Conservation (phyloP, 1,140 invertebrate genomes). For the Stenopsyche tienmushanensis region DNA sequence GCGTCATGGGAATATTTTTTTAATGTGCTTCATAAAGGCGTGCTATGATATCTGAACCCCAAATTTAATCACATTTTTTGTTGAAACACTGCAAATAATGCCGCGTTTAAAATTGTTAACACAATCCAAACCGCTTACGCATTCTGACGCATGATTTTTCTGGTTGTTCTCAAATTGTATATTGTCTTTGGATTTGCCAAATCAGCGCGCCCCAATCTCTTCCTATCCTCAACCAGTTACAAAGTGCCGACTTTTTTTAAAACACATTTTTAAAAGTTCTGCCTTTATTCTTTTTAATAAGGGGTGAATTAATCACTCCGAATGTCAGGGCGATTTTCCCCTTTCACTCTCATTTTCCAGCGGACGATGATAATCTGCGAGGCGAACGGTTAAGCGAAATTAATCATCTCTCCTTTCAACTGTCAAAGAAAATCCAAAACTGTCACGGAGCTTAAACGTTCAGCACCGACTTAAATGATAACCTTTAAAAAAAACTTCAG, state of each 20-base stretch:
- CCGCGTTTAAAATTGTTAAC: too few species aligned
- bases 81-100: too few species aligned
- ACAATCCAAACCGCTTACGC: too few species aligned
- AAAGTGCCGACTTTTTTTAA: background rate
- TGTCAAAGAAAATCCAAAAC: constrained; percentile 36
- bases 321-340: constrained; percentile 25
- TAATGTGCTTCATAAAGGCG: too few species aligned
- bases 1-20: too few species aligned
- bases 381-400: constrained; percentile 38
- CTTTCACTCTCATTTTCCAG: constrained; percentile 19
- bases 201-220: background rate
- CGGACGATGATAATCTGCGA: constrained; percentile 27
- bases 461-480: constrained; percentile 34
- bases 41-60: too few species aligned
- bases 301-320: constrained; percentile 22
- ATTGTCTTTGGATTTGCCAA: too few species aligned
- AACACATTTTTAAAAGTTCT: background rate
- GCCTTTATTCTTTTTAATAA: constrained; percentile 10
- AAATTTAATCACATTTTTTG: too few species aligned
- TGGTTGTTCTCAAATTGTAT: too few species aligned
- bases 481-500: constrained; percentile 33
- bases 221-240: background rate
- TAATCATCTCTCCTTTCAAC: constrained; percentile 38
- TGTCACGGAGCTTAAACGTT: constrained; percentile 35
- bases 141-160: too few species aligned